Conservation (phyloP, 2,797 vertebrate genomes). For the Diglossa cyanea region DNA sequence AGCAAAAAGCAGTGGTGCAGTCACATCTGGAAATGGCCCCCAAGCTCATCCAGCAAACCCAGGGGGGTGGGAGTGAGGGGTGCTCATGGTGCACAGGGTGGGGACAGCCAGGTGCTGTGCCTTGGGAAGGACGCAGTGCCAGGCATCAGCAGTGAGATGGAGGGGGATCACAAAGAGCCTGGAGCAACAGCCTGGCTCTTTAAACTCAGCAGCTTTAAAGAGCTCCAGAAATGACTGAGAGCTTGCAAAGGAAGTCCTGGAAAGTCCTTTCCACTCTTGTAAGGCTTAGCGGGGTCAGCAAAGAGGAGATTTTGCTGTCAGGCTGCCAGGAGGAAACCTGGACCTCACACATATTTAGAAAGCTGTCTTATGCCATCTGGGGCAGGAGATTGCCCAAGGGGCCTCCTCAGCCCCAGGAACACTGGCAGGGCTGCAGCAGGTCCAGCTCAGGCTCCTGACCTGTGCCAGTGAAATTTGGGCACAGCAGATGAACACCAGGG, state of each 20-base stretch:
- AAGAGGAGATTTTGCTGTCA: not conserved
- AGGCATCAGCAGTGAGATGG: not conserved
- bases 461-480: not conserved
- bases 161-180: not conserved
- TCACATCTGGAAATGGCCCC: not conserved
- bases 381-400: not conserved
- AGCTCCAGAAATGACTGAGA: not conserved
- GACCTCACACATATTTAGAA: not conserved
- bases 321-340: not conserved
- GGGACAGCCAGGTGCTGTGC: not conserved
- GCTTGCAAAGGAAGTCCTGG: not conserved
- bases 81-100: not conserved
- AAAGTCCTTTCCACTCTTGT: not conserved
- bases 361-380: not conserved
- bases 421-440: not conserved
- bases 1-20: not conserved
- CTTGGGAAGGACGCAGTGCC: not conserved
- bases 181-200: not conserved
- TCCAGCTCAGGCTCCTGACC: not conserved
- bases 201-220: not conserved
- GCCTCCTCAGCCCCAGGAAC: accelerated
- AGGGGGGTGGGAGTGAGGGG: not conserved
- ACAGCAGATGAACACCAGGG: not conserved
- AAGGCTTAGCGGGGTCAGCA: not conserved
- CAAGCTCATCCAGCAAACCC: accelerated